A percentile compares a stretch with the other conserved stretches of the same genome.
Conservation (phyloP, 2,113 vertebrate species). For the Psephotus haematonotus region DNA sequence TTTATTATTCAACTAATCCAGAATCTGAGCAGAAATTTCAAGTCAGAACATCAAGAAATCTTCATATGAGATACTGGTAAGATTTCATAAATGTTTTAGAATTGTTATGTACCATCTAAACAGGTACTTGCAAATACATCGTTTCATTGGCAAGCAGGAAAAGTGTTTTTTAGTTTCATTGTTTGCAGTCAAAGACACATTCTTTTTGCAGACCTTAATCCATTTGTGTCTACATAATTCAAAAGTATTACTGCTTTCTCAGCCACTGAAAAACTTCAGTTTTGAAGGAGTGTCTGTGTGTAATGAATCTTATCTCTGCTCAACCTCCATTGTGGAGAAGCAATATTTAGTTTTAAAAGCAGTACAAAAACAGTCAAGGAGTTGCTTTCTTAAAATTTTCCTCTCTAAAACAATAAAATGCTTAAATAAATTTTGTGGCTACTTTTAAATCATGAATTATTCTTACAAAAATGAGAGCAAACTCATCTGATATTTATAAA, state of each 20-base stretch:
- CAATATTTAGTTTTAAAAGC: neutral
- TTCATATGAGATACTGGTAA: neutral
- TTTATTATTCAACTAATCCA: neutral
- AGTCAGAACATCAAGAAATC: neutral
- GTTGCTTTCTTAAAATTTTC: neutral
- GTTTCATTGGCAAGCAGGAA: neutral
- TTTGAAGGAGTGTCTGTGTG: neutral
- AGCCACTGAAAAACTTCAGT: neutral
- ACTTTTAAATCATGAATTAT: neutral
- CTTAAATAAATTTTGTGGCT: neutral
- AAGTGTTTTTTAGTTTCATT: neutral
- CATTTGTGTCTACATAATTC: neutral
- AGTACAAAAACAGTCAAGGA: neutral
- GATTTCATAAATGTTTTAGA: neutral
- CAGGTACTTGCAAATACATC: neutral
- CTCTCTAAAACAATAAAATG: slow-evolving; percentile 11
- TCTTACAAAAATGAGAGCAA: neutral
- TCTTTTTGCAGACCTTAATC: neutral
- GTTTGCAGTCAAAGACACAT: neutral
- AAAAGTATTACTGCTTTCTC: neutral
- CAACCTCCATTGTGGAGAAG: neutral
- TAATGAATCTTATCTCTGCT: neutral
- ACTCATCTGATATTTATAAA: neutral
- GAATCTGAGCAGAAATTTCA: neutral
- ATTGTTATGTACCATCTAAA: neutral